A percentile compares a stretch with the other conserved stretches of the same genome.
Conservation (phyloP, 1,140 invertebrate genomes). For the Drosophila santomea region DNA sequence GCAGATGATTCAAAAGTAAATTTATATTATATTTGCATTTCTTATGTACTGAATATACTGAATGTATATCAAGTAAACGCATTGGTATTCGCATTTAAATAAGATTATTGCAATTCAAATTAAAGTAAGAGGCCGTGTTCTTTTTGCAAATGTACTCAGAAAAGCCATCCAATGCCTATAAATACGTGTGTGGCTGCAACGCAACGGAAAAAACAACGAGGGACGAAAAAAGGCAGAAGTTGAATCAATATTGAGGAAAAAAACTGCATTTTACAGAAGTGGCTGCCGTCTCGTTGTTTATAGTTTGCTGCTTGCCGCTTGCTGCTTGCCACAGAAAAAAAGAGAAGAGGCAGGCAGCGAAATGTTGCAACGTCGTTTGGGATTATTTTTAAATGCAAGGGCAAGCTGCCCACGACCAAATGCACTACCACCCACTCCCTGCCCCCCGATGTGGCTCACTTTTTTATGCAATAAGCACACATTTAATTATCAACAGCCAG, state of each 20-base stretch:
- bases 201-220: background rate
- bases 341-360: constrained; percentile 11
- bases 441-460: background rate
- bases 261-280: constrained; percentile 48
- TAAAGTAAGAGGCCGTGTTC: background rate
- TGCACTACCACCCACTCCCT: constrained; percentile 12
- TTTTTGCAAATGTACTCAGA: constrained; percentile 27
- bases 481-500: constrained; percentile 63
- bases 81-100: too few relatives aligned
- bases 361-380: constrained; percentile 58
- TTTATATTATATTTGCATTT: too few relatives aligned
- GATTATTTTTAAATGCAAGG: constrained; percentile 80
- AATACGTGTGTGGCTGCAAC: constrained; percentile 33
- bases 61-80: too few relatives aligned
- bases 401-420: constrained; percentile 65
- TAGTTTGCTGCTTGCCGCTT: constrained; percentile 32
- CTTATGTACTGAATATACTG: too few relatives aligned
- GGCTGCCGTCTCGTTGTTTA: constrained; percentile 39
- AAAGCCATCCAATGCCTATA: constrained; percentile 47
- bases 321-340: constrained; percentile 25
- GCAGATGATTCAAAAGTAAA: too few relatives aligned
- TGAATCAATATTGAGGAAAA: constrained; percentile 66
- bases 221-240: constrained; percentile 42
- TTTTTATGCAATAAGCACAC: constrained; percentile 62
- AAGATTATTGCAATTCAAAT: too few relatives aligned